A percentile compares a stretch with the other conserved stretches of the same genome.
These are phyloP conservation scores for Crossaster papposus DNA, from an alignment of 53 echinoderm and acorn worm genomes.

Conservation along the genomic window DNA sequence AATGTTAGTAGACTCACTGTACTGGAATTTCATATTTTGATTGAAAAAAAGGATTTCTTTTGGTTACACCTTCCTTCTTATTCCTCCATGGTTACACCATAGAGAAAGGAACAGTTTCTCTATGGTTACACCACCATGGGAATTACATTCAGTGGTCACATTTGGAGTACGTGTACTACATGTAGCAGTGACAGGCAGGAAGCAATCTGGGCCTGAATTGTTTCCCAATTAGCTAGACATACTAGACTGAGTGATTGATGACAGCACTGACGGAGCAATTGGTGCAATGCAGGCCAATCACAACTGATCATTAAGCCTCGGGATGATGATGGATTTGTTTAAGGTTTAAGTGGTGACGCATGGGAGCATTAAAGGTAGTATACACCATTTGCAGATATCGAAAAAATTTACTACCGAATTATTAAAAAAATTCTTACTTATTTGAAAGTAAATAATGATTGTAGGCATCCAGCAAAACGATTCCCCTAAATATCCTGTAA, in stretches of 20 bases:
- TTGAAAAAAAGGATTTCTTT: neutral
- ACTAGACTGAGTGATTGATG: neutral
- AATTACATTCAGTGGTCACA: neutral
- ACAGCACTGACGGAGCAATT: neutral
- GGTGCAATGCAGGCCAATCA: neutral
- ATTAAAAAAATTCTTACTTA: too few species aligned
- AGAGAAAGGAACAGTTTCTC: too few species aligned
- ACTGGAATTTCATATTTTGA: neutral
- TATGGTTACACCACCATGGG: too few species aligned
- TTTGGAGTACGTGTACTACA: neutral
- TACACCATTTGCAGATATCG: too few species aligned
- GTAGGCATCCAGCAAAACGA: too few species aligned
- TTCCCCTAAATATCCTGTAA: too few species aligned
- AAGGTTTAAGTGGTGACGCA: neutral
- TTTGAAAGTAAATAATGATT: too few species aligned
- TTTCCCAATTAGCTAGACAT: neutral
- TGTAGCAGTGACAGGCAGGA: neutral
- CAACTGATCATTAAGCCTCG: neutral
- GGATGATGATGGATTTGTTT: neutral
- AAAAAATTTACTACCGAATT: too few species aligned
- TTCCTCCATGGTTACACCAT: too few species aligned
- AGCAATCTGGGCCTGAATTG: neutral
- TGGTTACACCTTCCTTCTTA: too few species aligned
- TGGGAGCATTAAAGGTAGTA: neutral
- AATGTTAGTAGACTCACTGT: neutral